phyloP scores from a whole-genome alignment of 2,888 invertebrate species.

The Azorinus chamasolen region DNA sequence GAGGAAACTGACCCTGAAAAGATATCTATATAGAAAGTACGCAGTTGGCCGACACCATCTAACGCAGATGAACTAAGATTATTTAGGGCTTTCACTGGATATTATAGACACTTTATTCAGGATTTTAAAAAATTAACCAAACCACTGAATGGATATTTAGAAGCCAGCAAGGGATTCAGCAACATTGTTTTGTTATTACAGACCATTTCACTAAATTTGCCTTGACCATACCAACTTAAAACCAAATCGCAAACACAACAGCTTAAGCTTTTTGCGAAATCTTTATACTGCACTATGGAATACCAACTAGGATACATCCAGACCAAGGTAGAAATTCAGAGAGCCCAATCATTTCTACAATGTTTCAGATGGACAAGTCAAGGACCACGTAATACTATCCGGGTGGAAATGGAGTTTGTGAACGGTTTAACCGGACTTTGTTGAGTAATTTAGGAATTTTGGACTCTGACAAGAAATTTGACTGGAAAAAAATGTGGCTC shows the following conservation, averaged over 20 bases:
- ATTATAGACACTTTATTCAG: conserved; percentile 40
- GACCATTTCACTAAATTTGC: no score
- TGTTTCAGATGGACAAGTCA: no score
- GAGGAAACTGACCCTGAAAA: conserved; percentile 17
- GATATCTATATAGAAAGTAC: conserved; percentile 15
- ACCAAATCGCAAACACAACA: conserved; percentile 54
- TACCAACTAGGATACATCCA: conserved; percentile 44
- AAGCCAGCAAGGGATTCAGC: conserved; percentile 21
- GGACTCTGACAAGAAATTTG: conserved; percentile 32
- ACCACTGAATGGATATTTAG: conserved; percentile 39
- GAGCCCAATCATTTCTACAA: no score
- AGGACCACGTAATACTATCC: conserved; percentile 62
- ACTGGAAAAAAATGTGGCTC: conserved; percentile 47
- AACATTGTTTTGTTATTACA: conserved; percentile 34
- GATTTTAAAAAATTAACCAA: conserved; percentile 47
- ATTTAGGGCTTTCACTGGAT: conserved; percentile 14
- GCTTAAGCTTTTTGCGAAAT: conserved; percentile 42
- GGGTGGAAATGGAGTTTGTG: conserved; percentile 52
- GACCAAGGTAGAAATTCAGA: conserved; percentile 54
- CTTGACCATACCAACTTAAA: conserved; percentile 39
- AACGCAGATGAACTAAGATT: conserved; percentile 13
- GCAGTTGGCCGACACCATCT: no score
- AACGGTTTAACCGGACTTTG: no score
- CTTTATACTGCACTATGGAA: conserved; percentile 53
- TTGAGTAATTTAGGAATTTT: conserved; percentile 46